Percentiles rank a stretch among this genome's conserved stretches.
These are phyloP conservation scores for Erpornis zantholeuca DNA, from an alignment of 2,113 vertebrate genomes.

Conservation along the genomic window DNA sequence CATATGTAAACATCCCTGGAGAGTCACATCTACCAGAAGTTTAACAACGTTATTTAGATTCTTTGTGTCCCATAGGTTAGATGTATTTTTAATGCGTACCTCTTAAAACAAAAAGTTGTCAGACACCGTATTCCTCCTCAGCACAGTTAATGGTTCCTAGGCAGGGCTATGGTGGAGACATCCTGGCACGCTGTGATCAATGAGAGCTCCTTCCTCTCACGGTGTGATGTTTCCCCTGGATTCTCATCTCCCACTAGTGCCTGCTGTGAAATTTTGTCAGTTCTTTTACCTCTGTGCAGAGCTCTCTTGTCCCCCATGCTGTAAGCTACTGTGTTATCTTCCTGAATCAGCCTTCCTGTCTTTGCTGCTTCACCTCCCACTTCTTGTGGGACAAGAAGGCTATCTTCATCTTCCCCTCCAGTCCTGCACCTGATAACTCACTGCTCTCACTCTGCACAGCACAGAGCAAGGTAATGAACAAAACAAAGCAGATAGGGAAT, in stretches of 20 bases:
- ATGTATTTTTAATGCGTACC: conserved; percentile 72
- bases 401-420: neutral
- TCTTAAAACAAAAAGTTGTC: conserved; percentile 67
- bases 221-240: conserved; percentile 3
- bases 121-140: neutral
- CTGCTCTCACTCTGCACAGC: neutral
- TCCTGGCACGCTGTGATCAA: conserved; percentile 17
- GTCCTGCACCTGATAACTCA: neutral
- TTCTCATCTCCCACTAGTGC: neutral
- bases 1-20: neutral
- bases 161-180: conserved; percentile 4
- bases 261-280: conserved; percentile 43
- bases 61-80: conserved; percentile 44
- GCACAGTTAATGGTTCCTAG: conserved; percentile 5
- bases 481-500: neutral
- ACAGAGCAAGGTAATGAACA: neutral
- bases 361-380: neutral
- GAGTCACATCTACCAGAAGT: conserved; percentile 50
- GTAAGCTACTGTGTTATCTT: neutral
- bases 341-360: neutral
- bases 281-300: neutral
- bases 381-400: neutral
- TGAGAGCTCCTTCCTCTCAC: neutral
- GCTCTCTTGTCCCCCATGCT: neutral
- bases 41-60: conserved; percentile 60